Conservation (phyloP, 2,113 vertebrate species). For the Pterocles gutturalis region DNA sequence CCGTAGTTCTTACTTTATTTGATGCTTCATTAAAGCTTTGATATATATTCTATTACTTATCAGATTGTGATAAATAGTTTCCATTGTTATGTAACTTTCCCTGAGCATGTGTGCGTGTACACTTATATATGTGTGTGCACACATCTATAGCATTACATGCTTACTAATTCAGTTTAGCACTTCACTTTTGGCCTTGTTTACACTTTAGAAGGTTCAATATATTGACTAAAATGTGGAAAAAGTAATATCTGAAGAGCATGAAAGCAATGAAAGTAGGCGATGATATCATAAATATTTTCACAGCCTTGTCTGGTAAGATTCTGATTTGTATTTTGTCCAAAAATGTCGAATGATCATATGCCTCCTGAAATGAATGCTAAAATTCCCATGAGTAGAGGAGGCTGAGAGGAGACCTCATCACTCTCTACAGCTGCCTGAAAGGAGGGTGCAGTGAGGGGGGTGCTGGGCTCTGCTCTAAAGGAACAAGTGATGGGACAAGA, state of each 20-base stretch:
- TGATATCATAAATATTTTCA: neutral
- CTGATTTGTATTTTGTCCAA: neutral
- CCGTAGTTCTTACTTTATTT: neutral
- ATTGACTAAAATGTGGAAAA: neutral
- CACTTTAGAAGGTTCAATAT: neutral
- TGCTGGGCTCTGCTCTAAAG: no score
- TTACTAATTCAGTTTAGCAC: neutral
- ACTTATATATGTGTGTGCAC: neutral
- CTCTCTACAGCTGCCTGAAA: no score
- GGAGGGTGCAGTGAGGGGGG: no score
- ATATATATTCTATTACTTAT: neutral
- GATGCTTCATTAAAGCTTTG: neutral
- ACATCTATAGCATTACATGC: no score
- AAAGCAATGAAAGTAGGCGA: neutral
- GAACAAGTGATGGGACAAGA: no score
- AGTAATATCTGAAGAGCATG: neutral
- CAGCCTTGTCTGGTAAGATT: neutral
- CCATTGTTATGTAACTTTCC: neutral
- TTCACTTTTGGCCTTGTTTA: neutral
- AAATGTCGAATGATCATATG: neutral
- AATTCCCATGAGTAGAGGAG: neutral
- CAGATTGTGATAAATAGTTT: neutral
- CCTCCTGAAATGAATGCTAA: neutral
- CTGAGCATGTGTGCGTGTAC: neutral
- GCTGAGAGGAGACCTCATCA: no score